Percentiles rank a stretch among this genome's conserved stretches.
Evolutionary conservation across 2,797 vertebrate species (phyloP).

Genomic region (Echeneis naucrates): DNA sequence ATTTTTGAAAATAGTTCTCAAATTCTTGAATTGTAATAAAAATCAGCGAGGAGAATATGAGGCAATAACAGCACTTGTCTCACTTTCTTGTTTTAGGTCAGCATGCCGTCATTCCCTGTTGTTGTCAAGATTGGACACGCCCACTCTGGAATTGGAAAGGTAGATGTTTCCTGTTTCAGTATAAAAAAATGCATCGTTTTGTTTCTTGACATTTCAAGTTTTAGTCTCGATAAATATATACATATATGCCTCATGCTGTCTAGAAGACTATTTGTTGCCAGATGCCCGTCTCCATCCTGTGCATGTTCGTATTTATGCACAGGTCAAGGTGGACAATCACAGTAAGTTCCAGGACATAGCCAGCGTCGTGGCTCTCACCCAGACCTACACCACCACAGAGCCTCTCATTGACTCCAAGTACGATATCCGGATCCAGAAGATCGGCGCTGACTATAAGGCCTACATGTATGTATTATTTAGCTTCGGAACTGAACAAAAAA

Average conservation of each 20-base stretch:
- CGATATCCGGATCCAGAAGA: slow-evolving; percentile 99
- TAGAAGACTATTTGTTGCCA: neutral
- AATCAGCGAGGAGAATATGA: neutral
- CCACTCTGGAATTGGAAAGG: slow-evolving; percentile 98
- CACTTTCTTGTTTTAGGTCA: slow-evolving; percentile 83
- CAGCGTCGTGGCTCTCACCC: slow-evolving; percentile 96
- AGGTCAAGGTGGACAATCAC: slow-evolving; percentile 99
- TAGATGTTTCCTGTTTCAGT: slow-evolving; percentile 67
- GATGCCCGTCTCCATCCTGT: neutral
- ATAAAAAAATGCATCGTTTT: neutral
- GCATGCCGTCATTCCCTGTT: slow-evolving; percentile 95
- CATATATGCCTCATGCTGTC: neutral
- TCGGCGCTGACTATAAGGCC: slow-evolving; percentile 96
- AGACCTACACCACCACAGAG: slow-evolving; percentile 97
- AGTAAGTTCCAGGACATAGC: slow-evolving; percentile 99
- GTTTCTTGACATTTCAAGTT: neutral
- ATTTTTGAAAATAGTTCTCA: neutral
- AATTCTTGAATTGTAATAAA: neutral
- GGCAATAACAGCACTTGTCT: neutral
- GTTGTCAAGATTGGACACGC: slow-evolving; percentile 99
- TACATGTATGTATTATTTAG: slow-evolving; percentile 90
- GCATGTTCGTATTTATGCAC: slow-evolving; percentile 12
- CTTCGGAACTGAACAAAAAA: neutral
- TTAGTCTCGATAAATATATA: neutral
- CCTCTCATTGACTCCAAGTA: slow-evolving; percentile 98